Base-by-base conservation (phyloP, 2,113 vertebrate species). In the Dicentrarchus labrax region DNA sequence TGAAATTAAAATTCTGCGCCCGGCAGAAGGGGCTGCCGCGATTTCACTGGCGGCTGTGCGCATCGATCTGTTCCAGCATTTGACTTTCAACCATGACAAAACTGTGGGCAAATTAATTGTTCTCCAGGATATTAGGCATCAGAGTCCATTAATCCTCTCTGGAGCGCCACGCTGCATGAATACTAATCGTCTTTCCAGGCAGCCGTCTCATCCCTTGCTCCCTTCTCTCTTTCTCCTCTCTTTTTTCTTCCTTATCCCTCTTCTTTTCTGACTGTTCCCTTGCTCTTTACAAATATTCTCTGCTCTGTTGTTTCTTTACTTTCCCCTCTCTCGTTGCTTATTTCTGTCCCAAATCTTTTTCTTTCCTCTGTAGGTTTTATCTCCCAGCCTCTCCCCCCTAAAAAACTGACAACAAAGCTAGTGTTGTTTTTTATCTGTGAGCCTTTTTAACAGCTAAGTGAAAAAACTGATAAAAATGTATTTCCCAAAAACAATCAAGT, bases 21-120 rank as follows among this genome's bases (percentile, higher is more conserved):
- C 94, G 93, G 97, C 97, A 95, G 95, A 97, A 96, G 97, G 96
- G 97, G 96, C 96, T 96, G 96, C 96, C 94, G 96, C 95, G 95
- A 96, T 96, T 96, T 94, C 95, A 96, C 96, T 96, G 95, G 95
- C 96, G 94, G 96, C 94, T 96, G 95, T 93, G 94, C 94, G 96
- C 97, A 98, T 99, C 97, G 98, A 99, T 99, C 98, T 97, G 98
- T 99, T 99, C 98, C 98, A 99, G 97, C 98, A 97, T 98, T 99
- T 99, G 98, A 98, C 98, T 99, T 99, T 98, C 98, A 98, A 97
- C 98, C 97, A 98, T 98, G 98, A 99, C 98, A 99, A 99, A 99
- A 99, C 97, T 98, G 97, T 97, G 97, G 97, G 98, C 97, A 99
- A 99, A 99, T 99, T 99, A 99, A 99, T 99, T 99, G 98, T 99